Evolutionary conservation across 2,797 vertebrate genomes (phyloP), one percentile per base, ranked within the genome.

Genomic region (Smutsia temminckii): DNA sequence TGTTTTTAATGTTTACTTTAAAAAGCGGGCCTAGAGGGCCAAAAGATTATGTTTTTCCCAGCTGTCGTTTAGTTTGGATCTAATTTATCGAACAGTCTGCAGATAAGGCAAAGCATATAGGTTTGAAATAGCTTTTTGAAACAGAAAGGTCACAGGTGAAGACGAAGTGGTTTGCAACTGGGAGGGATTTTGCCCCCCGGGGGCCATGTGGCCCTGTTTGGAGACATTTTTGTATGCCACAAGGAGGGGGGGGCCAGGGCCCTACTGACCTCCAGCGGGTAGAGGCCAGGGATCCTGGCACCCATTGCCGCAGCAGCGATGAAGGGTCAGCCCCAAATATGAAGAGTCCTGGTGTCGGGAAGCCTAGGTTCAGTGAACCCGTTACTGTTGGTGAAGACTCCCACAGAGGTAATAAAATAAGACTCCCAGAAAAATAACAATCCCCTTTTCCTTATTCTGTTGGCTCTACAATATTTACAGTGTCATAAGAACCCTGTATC

Each of bases 1-100:
- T 55, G 40, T 74, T 95, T 92, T 87, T 51, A 87, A 37, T 55
- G 29, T 86, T 89, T 78, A 81, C 74, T 71, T 89, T 32, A 87
- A 49, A 16, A 75, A 5, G 21, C n/a, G 57, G 20, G 25, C 25
- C 13, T 55, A 29, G 14, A 72, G 29, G 16, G 66, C n/a, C 64
- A 84, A 86, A 78, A 55, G 18, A 74, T 87, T 42, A 40, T 32
- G 88, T 91, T 51, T 34, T 84, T 40, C 12, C 16, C 5, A 40
- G 11, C 9, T 55, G 7, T 85, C 29, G 57, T 89, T 6, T 57
- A 64, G n/a, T 59, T 91, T 51, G 18, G 34, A 72, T 85, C 34
- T 61, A 61, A 74, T 72, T 86, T 88, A 66, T 71, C 66, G 8
- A 83, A 83, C 85, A 61, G 69, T 72, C 86, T 83, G 16, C 59